Percentiles rank a stretch among this genome's conserved stretches.
phyloP scores from a whole-genome alignment of 2,113 vertebrate species.

The Formicarius rufipectus region DNA sequence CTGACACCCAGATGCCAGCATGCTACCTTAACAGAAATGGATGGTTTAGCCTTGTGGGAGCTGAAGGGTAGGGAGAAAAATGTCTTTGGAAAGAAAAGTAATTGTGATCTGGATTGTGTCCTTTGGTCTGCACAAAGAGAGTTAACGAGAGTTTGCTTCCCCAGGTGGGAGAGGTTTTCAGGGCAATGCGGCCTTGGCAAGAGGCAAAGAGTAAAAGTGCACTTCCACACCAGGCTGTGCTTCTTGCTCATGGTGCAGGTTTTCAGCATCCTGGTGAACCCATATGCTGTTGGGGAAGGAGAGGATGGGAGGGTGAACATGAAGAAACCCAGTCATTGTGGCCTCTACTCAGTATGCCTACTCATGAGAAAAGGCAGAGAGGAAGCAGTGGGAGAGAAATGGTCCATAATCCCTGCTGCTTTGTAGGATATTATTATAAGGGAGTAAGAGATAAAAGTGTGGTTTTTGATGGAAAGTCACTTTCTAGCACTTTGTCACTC shows the following conservation, averaged over 20 bases:
- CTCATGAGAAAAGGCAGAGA: neutral
- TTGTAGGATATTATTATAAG: neutral
- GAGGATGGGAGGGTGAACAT: neutral
- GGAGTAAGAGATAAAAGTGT: neutral
- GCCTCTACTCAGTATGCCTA: neutral
- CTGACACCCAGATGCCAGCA: neutral
- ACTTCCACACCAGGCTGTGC: neutral
- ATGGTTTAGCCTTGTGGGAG: neutral
- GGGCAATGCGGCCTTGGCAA: neutral
- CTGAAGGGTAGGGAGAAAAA: neutral
- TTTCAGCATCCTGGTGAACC: neutral
- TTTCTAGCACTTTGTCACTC: neutral
- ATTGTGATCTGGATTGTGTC: neutral
- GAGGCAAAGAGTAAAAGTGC: too few relatives aligned
- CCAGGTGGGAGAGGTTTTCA: neutral
- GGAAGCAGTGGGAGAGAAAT: neutral
- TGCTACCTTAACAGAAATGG: neutral
- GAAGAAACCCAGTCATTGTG: neutral
- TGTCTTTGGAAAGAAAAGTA: neutral
- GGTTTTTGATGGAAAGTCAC: conserved; percentile 9
- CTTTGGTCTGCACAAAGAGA: neutral
- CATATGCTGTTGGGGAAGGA: neutral
- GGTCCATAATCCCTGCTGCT: neutral
- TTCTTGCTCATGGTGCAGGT: neutral
- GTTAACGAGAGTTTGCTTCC: neutral